Conservation (phyloP, 2,113 vertebrate species). For the Hepsetus odoe region DNA sequence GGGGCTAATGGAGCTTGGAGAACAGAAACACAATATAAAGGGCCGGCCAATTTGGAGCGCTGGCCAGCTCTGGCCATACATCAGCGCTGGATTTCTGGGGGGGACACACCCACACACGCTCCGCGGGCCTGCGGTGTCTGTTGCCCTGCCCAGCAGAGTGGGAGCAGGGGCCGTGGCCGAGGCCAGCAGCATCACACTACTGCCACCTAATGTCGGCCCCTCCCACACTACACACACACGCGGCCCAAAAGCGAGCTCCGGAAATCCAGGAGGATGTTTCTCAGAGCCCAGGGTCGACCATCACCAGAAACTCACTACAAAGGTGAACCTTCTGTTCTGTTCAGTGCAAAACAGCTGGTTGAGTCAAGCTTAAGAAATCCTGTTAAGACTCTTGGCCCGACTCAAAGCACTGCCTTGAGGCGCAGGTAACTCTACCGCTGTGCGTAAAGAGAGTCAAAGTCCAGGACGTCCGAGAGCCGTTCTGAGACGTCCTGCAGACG, state of each 20-base stretch:
- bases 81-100: slow-evolving; percentile 40
- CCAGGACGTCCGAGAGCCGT: background rate
- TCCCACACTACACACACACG: background rate
- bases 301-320: background rate
- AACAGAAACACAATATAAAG: slow-evolving; percentile 62
- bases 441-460: background rate
- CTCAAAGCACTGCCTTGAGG: background rate
- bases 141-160: background rate
- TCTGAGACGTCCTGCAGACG: background rate
- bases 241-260: background rate
- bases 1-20: slow-evolving; percentile 64
- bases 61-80: slow-evolving; percentile 52
- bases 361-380: background rate
- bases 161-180: slow-evolving; percentile 54
- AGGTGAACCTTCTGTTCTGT: background rate
- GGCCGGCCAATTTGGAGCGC: slow-evolving; percentile 60
- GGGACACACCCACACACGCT: slow-evolving; percentile 43
- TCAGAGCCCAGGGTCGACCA: no score
- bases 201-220: slow-evolving; percentile 86
- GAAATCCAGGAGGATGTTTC: background rate
- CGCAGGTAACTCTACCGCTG: background rate
- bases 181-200: slow-evolving; percentile 82
- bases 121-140: background rate
- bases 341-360: background rate
- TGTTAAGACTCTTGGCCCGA: background rate